These are phyloP conservation scores for Corydoras sp. DNA, from an alignment of 2,113 vertebrate genomes.

Conservation along the genomic window DNA sequence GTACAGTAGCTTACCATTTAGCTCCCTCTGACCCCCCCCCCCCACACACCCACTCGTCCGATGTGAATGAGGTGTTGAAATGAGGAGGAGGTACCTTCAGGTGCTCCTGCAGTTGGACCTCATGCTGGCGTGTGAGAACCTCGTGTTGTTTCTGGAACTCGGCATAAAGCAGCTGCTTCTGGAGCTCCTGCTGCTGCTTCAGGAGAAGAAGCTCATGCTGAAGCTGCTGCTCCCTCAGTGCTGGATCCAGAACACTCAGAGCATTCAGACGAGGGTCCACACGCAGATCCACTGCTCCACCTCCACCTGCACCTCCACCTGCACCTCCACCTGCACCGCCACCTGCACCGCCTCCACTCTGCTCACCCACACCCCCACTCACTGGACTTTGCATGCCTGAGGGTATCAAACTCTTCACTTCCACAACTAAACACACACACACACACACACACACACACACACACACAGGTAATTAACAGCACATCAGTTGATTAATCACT, in stretches of 20 bases:
- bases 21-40: too few relatives aligned
- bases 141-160: constrained; percentile 96
- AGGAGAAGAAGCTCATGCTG: constrained; percentile 85
- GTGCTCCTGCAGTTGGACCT: constrained; percentile 92
- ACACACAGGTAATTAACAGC: constrained; percentile 32
- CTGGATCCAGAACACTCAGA: constrained; percentile 61
- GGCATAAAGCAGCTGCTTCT: constrained; percentile 89
- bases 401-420: constrained; percentile 79
- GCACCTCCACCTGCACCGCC: constrained; percentile 57
- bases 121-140: constrained; percentile 85
- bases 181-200: constrained; percentile 91
- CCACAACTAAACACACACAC: too few relatives aligned
- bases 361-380: constrained; percentile 56
- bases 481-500: too few relatives aligned
- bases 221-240: constrained; percentile 80
- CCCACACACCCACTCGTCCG: too few relatives aligned
- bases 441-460: too few relatives aligned
- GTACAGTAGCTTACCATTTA: too few relatives aligned
- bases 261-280: constrained; percentile 52
- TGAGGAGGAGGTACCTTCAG: constrained; percentile 73
- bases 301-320: constrained; percentile 42
- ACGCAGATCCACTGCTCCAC: constrained; percentile 75
- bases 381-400: constrained; percentile 76
- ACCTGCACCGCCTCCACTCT: constrained; percentile 52
- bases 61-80: too few relatives aligned